These are phyloP conservation scores for Trichomalopsis sarcophagae DNA, from an alignment of 1,140 invertebrate genomes.

Conservation along the genomic window DNA sequence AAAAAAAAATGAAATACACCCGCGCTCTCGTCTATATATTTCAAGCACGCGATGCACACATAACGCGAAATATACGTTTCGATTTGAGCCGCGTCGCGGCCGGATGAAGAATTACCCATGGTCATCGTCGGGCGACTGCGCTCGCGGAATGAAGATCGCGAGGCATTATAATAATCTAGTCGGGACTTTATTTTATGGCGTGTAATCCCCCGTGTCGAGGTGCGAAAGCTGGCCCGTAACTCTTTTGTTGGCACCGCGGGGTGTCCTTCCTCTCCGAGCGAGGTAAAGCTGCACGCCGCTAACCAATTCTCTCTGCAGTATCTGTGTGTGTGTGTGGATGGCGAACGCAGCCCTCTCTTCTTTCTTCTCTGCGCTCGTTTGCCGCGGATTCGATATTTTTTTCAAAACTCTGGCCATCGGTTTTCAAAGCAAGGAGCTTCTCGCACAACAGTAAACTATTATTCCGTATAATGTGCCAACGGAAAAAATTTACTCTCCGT, in stretches of 20 bases:
- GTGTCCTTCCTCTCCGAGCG: conserved; percentile 58
- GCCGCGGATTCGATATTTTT: too few relatives aligned
- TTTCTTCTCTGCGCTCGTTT: too few relatives aligned
- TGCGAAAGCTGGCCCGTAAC: conserved; percentile 70
- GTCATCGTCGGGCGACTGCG: conserved; percentile 21
- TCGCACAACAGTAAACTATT: too few relatives aligned
- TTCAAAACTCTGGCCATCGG: too few relatives aligned
- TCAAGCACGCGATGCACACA: too few relatives aligned
- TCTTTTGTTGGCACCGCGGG: conserved; percentile 72
- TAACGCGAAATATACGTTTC: conserved; percentile 8
- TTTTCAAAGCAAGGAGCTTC: too few relatives aligned
- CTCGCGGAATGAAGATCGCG: conserved; percentile 55
- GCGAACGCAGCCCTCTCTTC: conserved; percentile 56
- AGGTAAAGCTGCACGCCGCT: conserved; percentile 65
- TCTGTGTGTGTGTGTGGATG: conserved; percentile 28
- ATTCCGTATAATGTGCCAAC: too few relatives aligned
- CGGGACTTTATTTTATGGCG: conserved; percentile 71
- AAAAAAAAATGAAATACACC: background rate
- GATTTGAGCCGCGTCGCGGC: conserved; percentile 18
- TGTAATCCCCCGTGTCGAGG: conserved; percentile 72
- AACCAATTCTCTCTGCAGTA: conserved; percentile 64
- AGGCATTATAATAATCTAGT: conserved; percentile 70
- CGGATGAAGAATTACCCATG: conserved; percentile 56
- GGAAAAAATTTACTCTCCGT: too few relatives aligned
- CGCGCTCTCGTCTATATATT: background rate